A percentile compares a stretch with the other conserved stretches of the same genome.
phyloP scores from a whole-genome alignment of 2,888 invertebrate species.

The Galeopsomyia nigrocyanea region DNA sequence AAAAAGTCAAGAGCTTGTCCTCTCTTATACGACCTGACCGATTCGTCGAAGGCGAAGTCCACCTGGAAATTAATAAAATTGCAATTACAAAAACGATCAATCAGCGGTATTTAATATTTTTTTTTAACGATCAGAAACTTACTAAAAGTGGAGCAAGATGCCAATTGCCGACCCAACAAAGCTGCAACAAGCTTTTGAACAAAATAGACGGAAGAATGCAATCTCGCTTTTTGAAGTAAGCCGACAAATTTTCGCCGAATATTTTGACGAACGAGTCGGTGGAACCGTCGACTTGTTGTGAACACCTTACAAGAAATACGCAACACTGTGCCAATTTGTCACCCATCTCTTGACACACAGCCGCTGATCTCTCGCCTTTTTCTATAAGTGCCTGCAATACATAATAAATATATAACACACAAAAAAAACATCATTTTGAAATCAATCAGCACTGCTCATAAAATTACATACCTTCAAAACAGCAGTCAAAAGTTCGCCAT shows the following conservation, averaged over 20 bases:
- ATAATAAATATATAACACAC: background rate
- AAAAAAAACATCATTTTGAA: slow-evolving; percentile 2
- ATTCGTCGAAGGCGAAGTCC: slow-evolving; percentile 74
- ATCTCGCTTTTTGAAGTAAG: slow-evolving; percentile 76
- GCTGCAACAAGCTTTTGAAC: slow-evolving; percentile 76
- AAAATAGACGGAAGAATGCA: slow-evolving; percentile 76
- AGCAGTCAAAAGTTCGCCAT: slow-evolving; percentile 71
- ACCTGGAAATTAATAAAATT: slow-evolving; percentile 50
- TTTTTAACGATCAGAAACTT: slow-evolving; percentile 39
- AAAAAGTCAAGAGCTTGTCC: slow-evolving; percentile 79
- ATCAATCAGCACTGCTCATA: background rate
- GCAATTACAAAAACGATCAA: background rate
- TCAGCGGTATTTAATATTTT: background rate
- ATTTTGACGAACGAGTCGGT: slow-evolving; percentile 69
- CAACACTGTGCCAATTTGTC: slow-evolving; percentile 76
- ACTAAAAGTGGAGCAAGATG: slow-evolving; percentile 73
- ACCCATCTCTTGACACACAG: slow-evolving; percentile 77
- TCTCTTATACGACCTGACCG: slow-evolving; percentile 76
- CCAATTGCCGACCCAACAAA: slow-evolving; percentile 77
- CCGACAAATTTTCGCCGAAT: slow-evolving; percentile 72
- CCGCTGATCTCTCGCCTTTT: slow-evolving; percentile 76
- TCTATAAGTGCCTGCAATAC: slow-evolving; percentile 71
- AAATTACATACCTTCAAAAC: slow-evolving; percentile 62
- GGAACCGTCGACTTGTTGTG: slow-evolving; percentile 68
- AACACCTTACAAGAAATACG: slow-evolving; percentile 76